phyloP scores from a whole-genome alignment of 2,888 invertebrate species.

The Abscondita cerata region DNA sequence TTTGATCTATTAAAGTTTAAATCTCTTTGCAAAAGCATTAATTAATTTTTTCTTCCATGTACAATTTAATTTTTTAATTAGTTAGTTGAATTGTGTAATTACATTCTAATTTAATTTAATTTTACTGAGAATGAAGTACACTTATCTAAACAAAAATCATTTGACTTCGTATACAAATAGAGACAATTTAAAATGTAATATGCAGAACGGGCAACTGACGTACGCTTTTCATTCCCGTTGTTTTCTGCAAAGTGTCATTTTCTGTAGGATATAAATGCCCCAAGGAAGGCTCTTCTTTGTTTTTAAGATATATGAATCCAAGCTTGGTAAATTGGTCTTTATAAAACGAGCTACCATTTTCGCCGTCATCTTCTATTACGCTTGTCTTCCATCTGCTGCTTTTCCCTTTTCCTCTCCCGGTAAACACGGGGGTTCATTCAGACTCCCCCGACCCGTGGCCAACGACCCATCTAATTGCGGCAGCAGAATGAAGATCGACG shows the following conservation, averaged over 20 bases:
- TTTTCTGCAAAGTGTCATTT: conserved; percentile 30
- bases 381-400: conserved; percentile 52
- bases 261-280: conserved; percentile 29
- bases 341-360: conserved; percentile 48
- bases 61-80: too few species aligned
- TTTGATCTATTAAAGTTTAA: too few species aligned
- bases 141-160: too few species aligned
- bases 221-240: conserved; percentile 25
- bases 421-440: conserved; percentile 39
- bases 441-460: conserved; percentile 57
- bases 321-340: conserved; percentile 45
- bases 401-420: conserved; percentile 38
- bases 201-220: conserved; percentile 19
- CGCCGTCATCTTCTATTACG: conserved; percentile 55
- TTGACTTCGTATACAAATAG: not conserved
- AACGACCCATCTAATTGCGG: conserved; percentile 76
- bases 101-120: too few species aligned
- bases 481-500: conserved; percentile 75
- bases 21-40: too few species aligned
- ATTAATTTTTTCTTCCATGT: too few species aligned
- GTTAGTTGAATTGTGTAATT: too few species aligned
- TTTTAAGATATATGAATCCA: conserved; percentile 44
- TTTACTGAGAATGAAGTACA: too few species aligned
- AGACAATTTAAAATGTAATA: conserved; percentile 14
- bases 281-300: conserved; percentile 36